Conservation (phyloP, 2,797 vertebrate genomes). For the Muscicapa striata region DNA sequence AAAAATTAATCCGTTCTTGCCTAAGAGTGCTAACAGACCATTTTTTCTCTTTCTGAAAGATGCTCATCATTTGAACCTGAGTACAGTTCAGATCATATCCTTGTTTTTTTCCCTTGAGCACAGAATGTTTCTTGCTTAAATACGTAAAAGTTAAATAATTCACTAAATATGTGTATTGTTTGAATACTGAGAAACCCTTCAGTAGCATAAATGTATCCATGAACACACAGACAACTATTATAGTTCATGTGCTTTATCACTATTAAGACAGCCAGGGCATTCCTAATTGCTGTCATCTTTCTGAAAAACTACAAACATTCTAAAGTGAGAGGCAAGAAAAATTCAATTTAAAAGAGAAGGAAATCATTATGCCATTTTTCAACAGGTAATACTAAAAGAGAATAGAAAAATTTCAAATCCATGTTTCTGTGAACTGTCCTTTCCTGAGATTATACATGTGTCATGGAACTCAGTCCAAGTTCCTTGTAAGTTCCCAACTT, state of each 20-base stretch:
- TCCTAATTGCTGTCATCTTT: background rate
- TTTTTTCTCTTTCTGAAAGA: constrained; percentile 39
- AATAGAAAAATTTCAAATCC: background rate
- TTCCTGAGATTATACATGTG: background rate
- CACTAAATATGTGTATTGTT: background rate
- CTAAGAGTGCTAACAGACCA: constrained; percentile 56
- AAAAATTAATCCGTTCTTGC: constrained; percentile 74
- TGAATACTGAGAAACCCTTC: background rate
- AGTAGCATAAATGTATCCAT: background rate
- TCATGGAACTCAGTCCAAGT: background rate
- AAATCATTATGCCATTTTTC: background rate
- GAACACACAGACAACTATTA: background rate
- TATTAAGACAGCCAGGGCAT: background rate
- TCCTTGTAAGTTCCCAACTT: background rate
- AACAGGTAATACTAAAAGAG: background rate
- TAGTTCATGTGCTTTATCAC: background rate
- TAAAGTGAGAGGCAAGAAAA: background rate
- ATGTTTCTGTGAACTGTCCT: background rate
- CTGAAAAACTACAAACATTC: background rate
- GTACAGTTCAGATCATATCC: background rate
- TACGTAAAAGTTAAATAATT: background rate
- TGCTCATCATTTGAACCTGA: constrained; percentile 34
- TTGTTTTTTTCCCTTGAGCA: background rate
- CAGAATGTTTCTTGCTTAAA: background rate
- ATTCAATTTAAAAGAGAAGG: background rate